Percentiles rank a stretch among this genome's conserved stretches.
These are phyloP conservation scores for Caradrina kadenii DNA, from an alignment of 2,888 invertebrate genomes.

Conservation along the genomic window DNA sequence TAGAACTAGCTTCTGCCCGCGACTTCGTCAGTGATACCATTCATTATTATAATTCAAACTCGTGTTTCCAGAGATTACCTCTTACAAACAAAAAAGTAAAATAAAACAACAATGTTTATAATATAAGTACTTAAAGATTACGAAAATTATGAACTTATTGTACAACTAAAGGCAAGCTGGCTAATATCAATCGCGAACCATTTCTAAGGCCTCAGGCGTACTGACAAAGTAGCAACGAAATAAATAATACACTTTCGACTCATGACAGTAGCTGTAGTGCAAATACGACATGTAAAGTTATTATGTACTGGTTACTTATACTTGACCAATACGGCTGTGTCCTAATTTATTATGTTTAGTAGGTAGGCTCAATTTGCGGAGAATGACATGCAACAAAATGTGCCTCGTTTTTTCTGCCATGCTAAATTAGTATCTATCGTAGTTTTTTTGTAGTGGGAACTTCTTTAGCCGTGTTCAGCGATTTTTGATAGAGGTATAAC, in stretches of 20 bases:
- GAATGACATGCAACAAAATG: conserved; percentile 36
- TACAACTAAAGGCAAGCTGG: not conserved
- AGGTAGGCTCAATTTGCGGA: conserved; percentile 31
- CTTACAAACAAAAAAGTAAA: too few species aligned
- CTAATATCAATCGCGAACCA: not conserved
- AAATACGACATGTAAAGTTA: conserved; percentile 23
- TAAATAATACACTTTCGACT: conserved; percentile 19
- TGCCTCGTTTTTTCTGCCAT: not conserved
- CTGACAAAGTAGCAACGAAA: conserved; percentile 5
- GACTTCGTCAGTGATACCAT: too few species aligned
- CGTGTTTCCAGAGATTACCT: too few species aligned
- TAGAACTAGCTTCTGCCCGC: too few species aligned
- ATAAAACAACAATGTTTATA: too few species aligned
- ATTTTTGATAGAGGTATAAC: too few species aligned
- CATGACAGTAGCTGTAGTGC: conserved; percentile 10
- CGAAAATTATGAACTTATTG: conserved; percentile 11
- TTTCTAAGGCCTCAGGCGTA: conserved; percentile 15
- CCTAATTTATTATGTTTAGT: not conserved
- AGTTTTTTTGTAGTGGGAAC: too few species aligned
- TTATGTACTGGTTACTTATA: not conserved
- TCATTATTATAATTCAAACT: too few species aligned
- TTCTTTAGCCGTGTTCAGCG: too few species aligned
- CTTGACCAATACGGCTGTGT: not conserved
- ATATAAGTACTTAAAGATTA: not conserved
- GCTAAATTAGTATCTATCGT: too few species aligned